A percentile compares a stretch with the other conserved stretches of the same genome.
Conservation (phyloP, 2,113 vertebrate species). For the Muntiacus muntjak region DNA sequence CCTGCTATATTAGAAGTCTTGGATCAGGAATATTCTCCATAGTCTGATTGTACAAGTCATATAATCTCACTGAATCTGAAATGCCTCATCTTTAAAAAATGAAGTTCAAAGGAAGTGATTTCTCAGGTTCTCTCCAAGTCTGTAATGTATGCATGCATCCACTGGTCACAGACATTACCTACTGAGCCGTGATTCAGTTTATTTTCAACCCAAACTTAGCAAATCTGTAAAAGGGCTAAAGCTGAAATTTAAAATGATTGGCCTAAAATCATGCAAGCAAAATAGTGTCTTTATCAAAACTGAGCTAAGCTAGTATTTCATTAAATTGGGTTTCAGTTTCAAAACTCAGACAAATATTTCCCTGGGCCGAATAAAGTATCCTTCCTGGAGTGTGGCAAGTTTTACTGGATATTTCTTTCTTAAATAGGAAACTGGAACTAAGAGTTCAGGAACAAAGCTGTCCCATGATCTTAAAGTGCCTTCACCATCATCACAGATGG, state of each 20-base stretch:
- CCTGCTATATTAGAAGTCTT: background rate
- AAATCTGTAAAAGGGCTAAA: background rate
- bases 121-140: background rate
- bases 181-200: background rate
- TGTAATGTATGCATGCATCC: background rate
- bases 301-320: background rate
- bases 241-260: background rate
- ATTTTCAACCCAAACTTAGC: background rate
- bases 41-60: background rate
- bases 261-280: background rate
- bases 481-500: background rate
- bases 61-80: background rate
- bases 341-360: background rate
- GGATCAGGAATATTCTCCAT: background rate
- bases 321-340: background rate
- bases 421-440: background rate
- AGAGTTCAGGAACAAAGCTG: background rate
- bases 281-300: background rate
- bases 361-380: background rate
- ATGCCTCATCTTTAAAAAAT: background rate
- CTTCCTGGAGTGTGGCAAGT: background rate
- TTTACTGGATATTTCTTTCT: background rate
- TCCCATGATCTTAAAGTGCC: background rate
- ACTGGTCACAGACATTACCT: background rate
- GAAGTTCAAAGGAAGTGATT: background rate